A percentile compares a stretch with the other conserved stretches of the same genome.
These are phyloP conservation scores for Alca torda DNA, from an alignment of 2,797 vertebrate genomes.

Conservation along the genomic window DNA sequence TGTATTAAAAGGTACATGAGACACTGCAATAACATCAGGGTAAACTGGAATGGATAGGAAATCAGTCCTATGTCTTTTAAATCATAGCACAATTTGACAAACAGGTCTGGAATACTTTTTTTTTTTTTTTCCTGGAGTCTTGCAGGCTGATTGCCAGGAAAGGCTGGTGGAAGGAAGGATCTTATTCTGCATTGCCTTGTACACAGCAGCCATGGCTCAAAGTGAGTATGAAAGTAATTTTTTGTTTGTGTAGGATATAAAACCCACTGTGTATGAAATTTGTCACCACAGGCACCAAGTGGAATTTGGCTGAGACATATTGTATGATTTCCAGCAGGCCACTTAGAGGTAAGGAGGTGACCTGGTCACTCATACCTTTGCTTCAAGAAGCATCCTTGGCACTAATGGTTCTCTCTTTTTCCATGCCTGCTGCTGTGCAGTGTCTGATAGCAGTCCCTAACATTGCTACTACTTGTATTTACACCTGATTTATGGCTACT, in stretches of 20 bases:
- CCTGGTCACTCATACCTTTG: neutral
- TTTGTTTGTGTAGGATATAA: neutral
- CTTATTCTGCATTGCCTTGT: neutral
- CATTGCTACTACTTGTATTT: neutral
- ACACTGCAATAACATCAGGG: neutral
- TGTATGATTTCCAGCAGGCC: neutral
- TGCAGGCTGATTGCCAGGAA: neutral
- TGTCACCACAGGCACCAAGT: neutral
- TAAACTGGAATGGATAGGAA: neutral
- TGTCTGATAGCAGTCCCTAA: neutral
- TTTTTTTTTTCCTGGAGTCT: neutral
- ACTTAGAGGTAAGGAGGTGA: neutral
- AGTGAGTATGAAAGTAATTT: neutral
- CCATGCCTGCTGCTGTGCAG: neutral
- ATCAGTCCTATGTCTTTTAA: neutral
- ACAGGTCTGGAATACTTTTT: neutral
- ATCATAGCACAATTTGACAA: neutral
- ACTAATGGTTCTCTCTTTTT: neutral
- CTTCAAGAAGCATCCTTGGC: neutral
- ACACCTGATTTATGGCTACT: neutral
- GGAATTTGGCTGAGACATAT: neutral
- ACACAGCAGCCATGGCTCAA: neutral
- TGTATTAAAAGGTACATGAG: neutral
- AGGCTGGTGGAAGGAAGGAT: neutral
- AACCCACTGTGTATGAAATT: slow-evolving; percentile 21